Base-by-base conservation (phyloP, 64 coral and sea anemone genomes). In the Montipora efflorescens region DNA sequence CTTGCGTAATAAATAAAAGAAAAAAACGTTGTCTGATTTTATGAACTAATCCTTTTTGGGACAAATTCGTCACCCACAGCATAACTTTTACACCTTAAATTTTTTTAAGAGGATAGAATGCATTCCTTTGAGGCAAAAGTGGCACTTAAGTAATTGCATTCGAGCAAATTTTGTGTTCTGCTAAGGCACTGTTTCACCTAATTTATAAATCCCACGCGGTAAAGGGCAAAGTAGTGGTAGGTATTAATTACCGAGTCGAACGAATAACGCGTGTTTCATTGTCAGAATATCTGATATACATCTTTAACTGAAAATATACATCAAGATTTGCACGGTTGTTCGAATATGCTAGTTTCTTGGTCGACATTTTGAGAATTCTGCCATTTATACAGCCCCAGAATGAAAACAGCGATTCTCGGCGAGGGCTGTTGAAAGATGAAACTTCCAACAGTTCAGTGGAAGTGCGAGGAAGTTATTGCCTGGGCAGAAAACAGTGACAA, bases 51-150 rank as follows among this genome's bases (percentile, higher is more conserved):
- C 46, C 67, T 48, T 69, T 72, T 71, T 86, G 45, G 45, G 82
- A 44, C 66, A 19, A 15, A 21, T 20, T 49, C 12, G 16, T 71
- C 82, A 71, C 82, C 82, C 82, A 50, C 82, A 86, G 6, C 62
- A 86, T 86, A 71, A 19, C 67, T 86, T 11, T 86, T 19, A 70
- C 62, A 86, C 66, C 62, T 71, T 72, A 1, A 43, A 68, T 43
- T 9, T 45, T 44, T 64, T 18, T 68, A 18, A 68, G 14, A 68
- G 14, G 59, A 69, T 72, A 72, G 82, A 86, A 50, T 22, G 82
- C 82, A 86, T 86, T 22, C 82, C 82, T 86, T 52, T 22, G 14
- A 72, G 21, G 71, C 82, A 86, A 86, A 86, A 72, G 82, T 47
- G 48, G 45, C 62, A 48, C 70, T 86, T 86, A 49, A 36, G 82